Conservation (phyloP, 2,113 vertebrate species). For the Hiodon alosoides region DNA sequence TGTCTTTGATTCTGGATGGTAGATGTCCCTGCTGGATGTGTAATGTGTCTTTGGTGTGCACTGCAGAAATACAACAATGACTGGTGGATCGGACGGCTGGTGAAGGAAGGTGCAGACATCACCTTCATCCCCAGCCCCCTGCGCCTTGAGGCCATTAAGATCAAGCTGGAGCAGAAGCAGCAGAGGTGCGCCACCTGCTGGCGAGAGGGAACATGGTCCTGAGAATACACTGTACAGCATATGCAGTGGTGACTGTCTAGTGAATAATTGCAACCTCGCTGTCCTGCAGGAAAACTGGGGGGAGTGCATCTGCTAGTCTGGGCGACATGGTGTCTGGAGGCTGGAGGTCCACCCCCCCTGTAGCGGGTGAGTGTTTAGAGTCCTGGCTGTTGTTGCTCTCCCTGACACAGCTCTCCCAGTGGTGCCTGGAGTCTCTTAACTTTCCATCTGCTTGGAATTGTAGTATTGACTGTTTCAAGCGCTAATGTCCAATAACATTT, state of each 20-base stretch:
- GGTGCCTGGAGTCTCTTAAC: no score
- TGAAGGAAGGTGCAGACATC: constrained; percentile 98
- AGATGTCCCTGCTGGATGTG: no score
- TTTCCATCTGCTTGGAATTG: no score
- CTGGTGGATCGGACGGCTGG: constrained; percentile 97
- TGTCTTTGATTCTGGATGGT: no score
- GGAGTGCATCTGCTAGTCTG: constrained; percentile 77
- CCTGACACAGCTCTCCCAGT: no score
- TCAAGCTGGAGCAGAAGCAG: constrained; percentile 72
- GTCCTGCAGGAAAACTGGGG: constrained; percentile 73
- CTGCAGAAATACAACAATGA: constrained; percentile 95
- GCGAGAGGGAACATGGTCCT: no score
- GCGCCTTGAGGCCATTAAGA: constrained; percentile 88
- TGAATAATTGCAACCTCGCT: background rate
- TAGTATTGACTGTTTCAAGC: no score
- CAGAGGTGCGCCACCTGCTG: no score
- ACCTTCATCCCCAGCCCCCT: constrained; percentile 97
- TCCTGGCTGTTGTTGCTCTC: background rate
- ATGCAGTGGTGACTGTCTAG: background rate
- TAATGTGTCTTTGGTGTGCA: no score
- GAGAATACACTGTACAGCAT: no score
- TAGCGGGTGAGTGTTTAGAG: constrained; percentile 62
- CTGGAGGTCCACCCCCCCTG: constrained; percentile 88
- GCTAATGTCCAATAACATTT: no score
- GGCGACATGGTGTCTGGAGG: constrained; percentile 80